Evolutionary conservation across 1,140 invertebrate genomes (phyloP).

Genomic region (Odontomachus brunneus): DNA sequence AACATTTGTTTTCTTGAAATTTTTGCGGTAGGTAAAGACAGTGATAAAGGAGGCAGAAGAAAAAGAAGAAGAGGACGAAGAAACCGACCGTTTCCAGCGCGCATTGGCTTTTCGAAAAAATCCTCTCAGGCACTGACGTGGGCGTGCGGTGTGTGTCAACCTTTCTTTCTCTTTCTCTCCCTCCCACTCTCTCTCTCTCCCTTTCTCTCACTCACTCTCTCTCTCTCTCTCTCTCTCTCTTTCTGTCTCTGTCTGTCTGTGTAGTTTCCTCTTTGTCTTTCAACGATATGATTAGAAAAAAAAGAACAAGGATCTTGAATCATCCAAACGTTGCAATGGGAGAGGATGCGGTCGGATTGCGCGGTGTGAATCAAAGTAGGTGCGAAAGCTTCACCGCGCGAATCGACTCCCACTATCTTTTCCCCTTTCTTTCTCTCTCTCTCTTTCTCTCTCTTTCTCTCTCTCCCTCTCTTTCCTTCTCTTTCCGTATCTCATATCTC

Average conservation of each 20-base stretch:
- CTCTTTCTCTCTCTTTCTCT: conserved; percentile 1
- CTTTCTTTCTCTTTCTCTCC: conserved; percentile 28
- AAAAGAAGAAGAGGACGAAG: not conserved
- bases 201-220: not conserved
- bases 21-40: conserved; percentile 10
- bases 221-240: conserved; percentile 19
- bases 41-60: not conserved
- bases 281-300: conserved; percentile 64
- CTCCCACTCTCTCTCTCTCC: not conserved
- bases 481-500: conserved; percentile 17
- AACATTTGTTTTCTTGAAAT: not conserved
- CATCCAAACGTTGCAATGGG: conserved; percentile 72
- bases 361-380: conserved; percentile 63
- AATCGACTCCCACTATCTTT: conserved; percentile 30
- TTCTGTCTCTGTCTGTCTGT: conserved; percentile 9
- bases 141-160: conserved; percentile 64
- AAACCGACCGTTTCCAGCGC: conserved; percentile 70
- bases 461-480: conserved; percentile 1
- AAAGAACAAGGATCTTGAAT: conserved; percentile 80
- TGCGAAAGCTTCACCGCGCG: conserved; percentile 43
- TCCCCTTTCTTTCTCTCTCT: not conserved
- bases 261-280: conserved; percentile 5
- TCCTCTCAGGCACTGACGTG: conserved; percentile 70
- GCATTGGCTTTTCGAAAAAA: conserved; percentile 57
- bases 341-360: conserved; percentile 68